These are phyloP conservation scores for Phrynocephalus vlangalii DNA, from an alignment of 2,797 vertebrate genomes.

Conservation along the genomic window DNA sequence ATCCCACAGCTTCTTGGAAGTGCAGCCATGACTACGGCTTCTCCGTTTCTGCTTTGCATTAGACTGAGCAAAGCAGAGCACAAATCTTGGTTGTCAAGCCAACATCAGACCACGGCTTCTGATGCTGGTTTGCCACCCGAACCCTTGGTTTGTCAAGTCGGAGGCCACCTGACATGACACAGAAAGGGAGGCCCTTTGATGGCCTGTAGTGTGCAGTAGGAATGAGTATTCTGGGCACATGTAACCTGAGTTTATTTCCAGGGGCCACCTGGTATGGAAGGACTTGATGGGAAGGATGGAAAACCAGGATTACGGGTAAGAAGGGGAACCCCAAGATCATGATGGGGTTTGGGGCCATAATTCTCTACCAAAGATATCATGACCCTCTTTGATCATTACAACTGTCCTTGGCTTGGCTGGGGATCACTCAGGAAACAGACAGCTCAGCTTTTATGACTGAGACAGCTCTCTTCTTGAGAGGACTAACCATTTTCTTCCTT, in stretches of 20 bases:
- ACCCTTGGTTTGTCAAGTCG: background rate
- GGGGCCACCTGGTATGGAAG: conserved; percentile 92
- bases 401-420: background rate
- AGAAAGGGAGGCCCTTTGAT: background rate
- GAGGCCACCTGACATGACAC: background rate
- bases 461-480: background rate
- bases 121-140: background rate
- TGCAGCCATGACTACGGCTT: background rate
- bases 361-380: too few relatives aligned
- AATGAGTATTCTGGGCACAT: background rate
- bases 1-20: background rate
- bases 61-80: background rate
- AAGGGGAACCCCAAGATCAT: background rate
- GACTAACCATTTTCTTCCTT: background rate
- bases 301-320: conserved; percentile 90
- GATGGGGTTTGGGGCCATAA: background rate
- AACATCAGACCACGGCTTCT: background rate
- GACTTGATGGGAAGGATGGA: conserved; percentile 92
- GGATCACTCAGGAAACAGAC: too few relatives aligned
- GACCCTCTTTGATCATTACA: too few relatives aligned
- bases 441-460: background rate
- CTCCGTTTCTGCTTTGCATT: background rate
- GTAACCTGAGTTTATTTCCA: conserved; percentile 58
- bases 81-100: background rate
- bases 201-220: background rate